phyloP scores from a whole-genome alignment of 2,797 vertebrate genomes.

The Artibeus lituratus region DNA sequence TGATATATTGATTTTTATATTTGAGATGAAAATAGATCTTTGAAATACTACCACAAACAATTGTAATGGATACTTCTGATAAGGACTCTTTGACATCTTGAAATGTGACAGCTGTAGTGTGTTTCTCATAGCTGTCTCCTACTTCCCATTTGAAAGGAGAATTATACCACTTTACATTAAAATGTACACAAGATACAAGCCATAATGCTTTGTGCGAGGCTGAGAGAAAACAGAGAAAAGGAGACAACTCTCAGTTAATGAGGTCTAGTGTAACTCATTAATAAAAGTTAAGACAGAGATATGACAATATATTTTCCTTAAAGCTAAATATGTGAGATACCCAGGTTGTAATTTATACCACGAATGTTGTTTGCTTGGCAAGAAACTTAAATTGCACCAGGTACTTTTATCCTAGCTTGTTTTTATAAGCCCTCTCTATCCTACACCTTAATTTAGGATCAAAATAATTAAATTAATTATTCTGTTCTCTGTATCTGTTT shows the following conservation, averaged over 20 bases:
- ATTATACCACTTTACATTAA: not conserved
- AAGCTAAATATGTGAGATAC: not conserved
- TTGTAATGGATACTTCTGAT: not conserved
- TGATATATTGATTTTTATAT: not conserved
- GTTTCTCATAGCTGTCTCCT: not conserved
- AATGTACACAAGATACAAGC: not conserved
- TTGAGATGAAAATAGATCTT: not conserved
- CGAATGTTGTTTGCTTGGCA: not conserved
- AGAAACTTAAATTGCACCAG: not conserved
- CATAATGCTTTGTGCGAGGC: not conserved
- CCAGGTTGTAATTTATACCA: not conserved
- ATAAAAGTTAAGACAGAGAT: not conserved
- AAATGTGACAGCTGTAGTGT: not conserved
- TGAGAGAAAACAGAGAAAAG: not conserved
- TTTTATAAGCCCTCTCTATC: not conserved
- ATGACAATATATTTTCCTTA: not conserved
- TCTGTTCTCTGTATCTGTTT: not conserved
- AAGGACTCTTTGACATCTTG: not conserved
- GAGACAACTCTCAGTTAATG: not conserved
- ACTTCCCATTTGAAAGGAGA: not conserved
- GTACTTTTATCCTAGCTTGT: not conserved
- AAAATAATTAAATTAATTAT: not conserved
- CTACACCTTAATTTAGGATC: not conserved
- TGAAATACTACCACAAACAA: not conserved
- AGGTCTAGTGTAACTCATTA: not conserved